Evolutionary conservation across 2,888 invertebrate species (phyloP), one percentile per base, ranked within the genome.

Genomic region (Athalia cordata): DNA sequence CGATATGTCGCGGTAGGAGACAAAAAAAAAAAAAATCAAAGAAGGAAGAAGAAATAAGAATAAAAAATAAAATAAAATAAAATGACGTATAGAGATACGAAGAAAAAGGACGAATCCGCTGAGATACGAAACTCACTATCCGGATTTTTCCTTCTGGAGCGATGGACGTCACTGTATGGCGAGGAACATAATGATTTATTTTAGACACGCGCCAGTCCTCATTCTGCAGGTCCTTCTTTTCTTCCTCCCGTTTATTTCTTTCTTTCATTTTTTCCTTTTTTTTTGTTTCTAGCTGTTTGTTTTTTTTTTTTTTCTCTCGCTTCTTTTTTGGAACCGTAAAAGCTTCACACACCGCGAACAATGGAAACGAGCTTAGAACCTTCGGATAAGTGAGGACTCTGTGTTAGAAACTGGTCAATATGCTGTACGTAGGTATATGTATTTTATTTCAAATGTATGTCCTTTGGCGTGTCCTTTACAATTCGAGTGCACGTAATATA

Each of bases 251-350:
- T 13, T 15, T 29, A 57, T 55, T 64, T 62, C 29, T 55, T 43
- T 49, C 66, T 76, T 68, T 13, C 62, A 67, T 67, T 13, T n/a
- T 61, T 77, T 49, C 49, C 65, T 77, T 80, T 57, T 61, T 72
- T 66, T 74, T 79, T 55, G 29, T 52, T 52, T 52, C 11, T 52
- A 52, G 11, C 11, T 52, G 1, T 52, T 11, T 52, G 1, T 52
- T 52, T 3, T 3, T 52, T 52, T 52, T 52, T 11, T 52, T 52
- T 52, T 52, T 3, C 11, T 52, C 8, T 52, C 6, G 11, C 11
- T 52, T 52, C 11, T 52, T 7, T 52, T 52, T 52, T 52, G 11
- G 52, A 52, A 52, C 29, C 29, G 29, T 29, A 29, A 29, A 29
- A 29, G 29, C 29, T 29, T 29, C 29, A 29, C 29, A 29, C 29